phyloP scores from a whole-genome alignment of 2,888 invertebrate species.

The Callyntrura sp. region DNA sequence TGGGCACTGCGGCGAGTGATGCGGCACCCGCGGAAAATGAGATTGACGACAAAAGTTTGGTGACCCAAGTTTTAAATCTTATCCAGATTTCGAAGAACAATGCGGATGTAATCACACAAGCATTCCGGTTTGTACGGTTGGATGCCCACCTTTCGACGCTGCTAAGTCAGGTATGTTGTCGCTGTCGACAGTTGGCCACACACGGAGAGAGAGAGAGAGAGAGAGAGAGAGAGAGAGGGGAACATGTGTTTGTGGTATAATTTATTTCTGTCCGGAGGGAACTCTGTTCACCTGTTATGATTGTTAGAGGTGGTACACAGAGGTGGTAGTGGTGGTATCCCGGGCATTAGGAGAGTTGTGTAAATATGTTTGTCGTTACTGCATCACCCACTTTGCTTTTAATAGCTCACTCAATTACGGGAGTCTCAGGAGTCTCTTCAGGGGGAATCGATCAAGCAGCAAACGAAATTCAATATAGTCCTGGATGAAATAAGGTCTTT shows the following conservation, averaged over 20 bases:
- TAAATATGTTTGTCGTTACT: too few relatives aligned
- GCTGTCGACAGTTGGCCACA: too few relatives aligned
- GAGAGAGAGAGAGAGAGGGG: too few relatives aligned
- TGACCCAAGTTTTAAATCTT: conserved; percentile 75
- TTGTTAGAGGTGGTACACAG: too few relatives aligned
- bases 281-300: too few relatives aligned
- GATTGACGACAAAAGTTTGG: conserved; percentile 66
- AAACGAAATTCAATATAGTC: conserved; percentile 79
- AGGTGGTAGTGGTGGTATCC: too few relatives aligned
- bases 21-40: conserved; percentile 9
- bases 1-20: conserved; percentile 27
- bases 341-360: too few relatives aligned
- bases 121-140: conserved; percentile 82
- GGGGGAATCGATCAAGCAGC: conserved; percentile 78
- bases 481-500: conserved; percentile 73
- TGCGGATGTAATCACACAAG: conserved; percentile 82
- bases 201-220: too few relatives aligned
- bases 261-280: too few relatives aligned
- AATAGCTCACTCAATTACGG: conserved; percentile 76
- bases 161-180: conserved; percentile 80
- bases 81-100: conserved; percentile 75
- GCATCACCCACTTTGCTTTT: too few relatives aligned
- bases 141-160: conserved; percentile 80
- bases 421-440: conserved; percentile 77
- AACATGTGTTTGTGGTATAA: too few relatives aligned